These are phyloP conservation scores for Larimichthys polyactis DNA, from an alignment of 2,113 vertebrate species.

Conservation along the genomic window DNA sequence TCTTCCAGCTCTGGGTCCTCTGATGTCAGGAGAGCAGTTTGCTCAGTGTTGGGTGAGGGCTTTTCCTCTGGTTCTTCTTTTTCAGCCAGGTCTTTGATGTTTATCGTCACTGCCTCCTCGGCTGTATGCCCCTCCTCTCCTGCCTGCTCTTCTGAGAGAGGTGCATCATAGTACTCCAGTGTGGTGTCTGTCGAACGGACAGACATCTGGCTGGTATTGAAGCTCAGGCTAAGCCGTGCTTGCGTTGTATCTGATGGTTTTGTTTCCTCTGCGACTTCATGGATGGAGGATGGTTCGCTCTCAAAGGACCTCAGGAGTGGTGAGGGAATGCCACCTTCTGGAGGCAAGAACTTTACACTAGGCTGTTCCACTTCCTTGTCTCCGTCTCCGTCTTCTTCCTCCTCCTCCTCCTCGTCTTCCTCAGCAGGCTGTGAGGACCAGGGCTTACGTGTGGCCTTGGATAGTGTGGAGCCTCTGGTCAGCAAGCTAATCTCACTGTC, in stretches of 20 bases:
- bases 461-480: conserved; percentile 59
- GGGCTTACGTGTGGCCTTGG: conserved; percentile 59
- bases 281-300: conserved; percentile 43
- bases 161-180: conserved; percentile 89
- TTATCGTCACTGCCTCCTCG: conserved; percentile 77
- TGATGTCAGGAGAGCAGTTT: not conserved
- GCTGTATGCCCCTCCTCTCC: conserved; percentile 21
- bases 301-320: conserved; percentile 49
- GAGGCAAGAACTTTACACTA: conserved; percentile 42
- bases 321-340: conserved; percentile 57
- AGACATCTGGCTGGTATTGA: conserved; percentile 83
- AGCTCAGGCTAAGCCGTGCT: conserved; percentile 63
- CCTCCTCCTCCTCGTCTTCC: conserved; percentile 56
- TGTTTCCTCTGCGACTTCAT: conserved; percentile 58
- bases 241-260: conserved; percentile 50
- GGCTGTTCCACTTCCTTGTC: conserved; percentile 55
- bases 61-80: conserved; percentile 11
- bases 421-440: conserved; percentile 69
- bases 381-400: conserved; percentile 58
- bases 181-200: conserved; percentile 86
- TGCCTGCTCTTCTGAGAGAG: conserved; percentile 79
- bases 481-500: conserved; percentile 74
- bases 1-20: conserved; percentile 40
- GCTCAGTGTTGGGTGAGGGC: conserved; percentile 9
- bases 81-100: conserved; percentile 47